phyloP scores from a whole-genome alignment of 2,113 vertebrate species.

The Mormyrus iriodes region DNA sequence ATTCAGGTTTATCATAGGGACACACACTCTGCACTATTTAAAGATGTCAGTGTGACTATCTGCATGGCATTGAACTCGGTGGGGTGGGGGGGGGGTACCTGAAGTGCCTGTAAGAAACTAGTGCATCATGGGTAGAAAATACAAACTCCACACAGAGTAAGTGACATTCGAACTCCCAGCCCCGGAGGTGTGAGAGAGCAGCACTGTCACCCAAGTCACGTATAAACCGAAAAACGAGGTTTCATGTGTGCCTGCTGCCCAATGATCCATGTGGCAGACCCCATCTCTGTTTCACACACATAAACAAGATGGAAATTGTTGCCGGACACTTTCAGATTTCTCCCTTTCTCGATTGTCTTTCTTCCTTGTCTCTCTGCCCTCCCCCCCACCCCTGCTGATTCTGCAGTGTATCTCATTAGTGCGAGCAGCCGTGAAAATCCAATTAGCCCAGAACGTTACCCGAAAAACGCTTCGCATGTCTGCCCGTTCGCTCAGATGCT shows the following conservation, averaged over 20 bases:
- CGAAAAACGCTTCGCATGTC: slow-evolving; percentile 14
- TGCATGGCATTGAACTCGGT: too few species aligned
- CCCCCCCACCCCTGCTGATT: neutral
- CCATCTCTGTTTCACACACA: neutral
- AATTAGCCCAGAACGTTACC: slow-evolving; percentile 31
- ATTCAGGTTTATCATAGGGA: too few species aligned
- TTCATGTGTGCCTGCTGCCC: neutral
- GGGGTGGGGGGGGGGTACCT: too few species aligned
- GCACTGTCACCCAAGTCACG: neutral
- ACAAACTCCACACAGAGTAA: neutral
- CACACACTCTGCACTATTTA: too few species aligned
- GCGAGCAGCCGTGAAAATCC: slow-evolving; percentile 48
- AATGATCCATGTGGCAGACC: neutral
- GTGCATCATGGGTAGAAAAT: neutral
- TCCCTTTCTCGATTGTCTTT: neutral
- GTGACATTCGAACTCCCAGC: neutral
- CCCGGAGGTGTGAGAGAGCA: neutral
- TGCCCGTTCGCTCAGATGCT: slow-evolving; percentile 14
- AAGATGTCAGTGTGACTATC: too few species aligned
- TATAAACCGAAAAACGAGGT: neutral
- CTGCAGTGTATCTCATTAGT: slow-evolving; percentile 23
- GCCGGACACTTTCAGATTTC: neutral
- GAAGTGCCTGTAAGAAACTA: neutral
- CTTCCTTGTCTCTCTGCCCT: neutral
- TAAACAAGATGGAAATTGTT: neutral